Percentiles rank a stretch among this genome's conserved stretches.
Conservation (phyloP, 2,888 invertebrate species). For the Trachelus iudaicus region DNA sequence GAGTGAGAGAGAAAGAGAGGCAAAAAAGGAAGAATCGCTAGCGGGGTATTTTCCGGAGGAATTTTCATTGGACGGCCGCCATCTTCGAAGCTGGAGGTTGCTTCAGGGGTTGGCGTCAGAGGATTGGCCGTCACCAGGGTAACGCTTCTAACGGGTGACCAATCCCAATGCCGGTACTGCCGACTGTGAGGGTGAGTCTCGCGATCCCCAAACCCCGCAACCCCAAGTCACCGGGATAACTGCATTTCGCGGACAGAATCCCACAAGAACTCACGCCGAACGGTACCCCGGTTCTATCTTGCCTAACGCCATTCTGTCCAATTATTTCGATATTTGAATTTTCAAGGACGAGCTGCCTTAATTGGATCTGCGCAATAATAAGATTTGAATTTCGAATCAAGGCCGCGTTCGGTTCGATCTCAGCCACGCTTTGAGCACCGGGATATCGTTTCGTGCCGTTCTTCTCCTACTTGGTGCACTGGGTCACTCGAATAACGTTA, state of each 20-base stretch:
- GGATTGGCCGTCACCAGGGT: conserved; percentile 51
- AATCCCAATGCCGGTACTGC: conserved; percentile 45
- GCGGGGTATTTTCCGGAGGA: conserved; percentile 62
- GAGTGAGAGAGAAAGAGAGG: conserved; percentile 26
- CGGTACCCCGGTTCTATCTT: conserved; percentile 38
- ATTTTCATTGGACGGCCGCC: conserved; percentile 63
- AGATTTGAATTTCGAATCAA: conserved; percentile 58
- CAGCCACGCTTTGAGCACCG: conserved; percentile 5
- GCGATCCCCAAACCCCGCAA: conserved; percentile 29
- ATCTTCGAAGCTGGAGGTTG: conserved; percentile 50
- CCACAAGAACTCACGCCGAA: conserved; percentile 63
- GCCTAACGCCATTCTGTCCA: conserved; percentile 39
- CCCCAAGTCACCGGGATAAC: conserved; percentile 60
- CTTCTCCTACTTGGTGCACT: background rate
- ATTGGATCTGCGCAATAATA: conserved; percentile 57
- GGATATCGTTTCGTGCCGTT: background rate
- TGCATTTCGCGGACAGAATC: conserved; percentile 65
- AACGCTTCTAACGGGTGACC: conserved; percentile 59
- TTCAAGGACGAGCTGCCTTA: conserved; percentile 51
- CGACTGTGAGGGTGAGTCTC: conserved; percentile 22
- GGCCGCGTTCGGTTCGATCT: conserved; percentile 21
- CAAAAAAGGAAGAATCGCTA: conserved; percentile 52
- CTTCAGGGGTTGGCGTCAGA: conserved; percentile 12
- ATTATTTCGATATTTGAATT: conserved; percentile 55
- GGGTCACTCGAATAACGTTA: background rate